These are phyloP conservation scores for Seriola dumerili DNA, from an alignment of 2,113 vertebrate genomes.

Conservation along the genomic window DNA sequence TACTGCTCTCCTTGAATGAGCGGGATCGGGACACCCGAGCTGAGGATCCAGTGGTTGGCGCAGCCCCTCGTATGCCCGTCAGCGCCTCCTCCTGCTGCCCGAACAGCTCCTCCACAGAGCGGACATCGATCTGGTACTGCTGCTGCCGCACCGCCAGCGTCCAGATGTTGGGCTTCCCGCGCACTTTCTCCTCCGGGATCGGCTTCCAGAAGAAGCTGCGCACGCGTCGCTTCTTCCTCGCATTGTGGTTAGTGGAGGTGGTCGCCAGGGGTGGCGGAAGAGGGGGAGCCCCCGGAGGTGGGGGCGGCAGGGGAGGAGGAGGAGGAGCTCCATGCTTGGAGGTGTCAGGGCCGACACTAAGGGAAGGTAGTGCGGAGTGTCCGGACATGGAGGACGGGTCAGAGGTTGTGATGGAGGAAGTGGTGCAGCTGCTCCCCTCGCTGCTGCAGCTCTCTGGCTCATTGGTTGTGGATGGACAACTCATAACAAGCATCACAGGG, in stretches of 20 bases:
- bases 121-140: conserved; percentile 93
- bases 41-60: conserved; percentile 5
- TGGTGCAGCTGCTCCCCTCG: conserved; percentile 80
- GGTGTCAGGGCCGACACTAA: conserved; percentile 61
- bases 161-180: conserved; percentile 97
- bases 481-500: conserved; percentile 94
- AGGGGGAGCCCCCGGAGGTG: conserved; percentile 80
- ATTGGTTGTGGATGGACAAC: conserved; percentile 88
- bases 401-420: conserved; percentile 78
- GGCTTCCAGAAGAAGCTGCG: conserved; percentile 99
- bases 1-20: conserved; percentile 90
- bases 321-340: conserved; percentile 48
- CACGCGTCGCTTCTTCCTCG: conserved; percentile 90
- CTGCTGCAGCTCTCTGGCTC: conserved; percentile 89
- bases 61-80: conserved; percentile 36
- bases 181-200: conserved; percentile 96
- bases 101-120: conserved; percentile 96
- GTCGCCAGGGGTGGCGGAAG: conserved; percentile 75
- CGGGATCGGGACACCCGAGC: conserved; percentile 75
- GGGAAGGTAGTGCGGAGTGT: conserved; percentile 38
- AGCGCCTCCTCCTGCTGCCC: conserved; percentile 91
- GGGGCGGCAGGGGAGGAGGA: conserved; percentile 64
- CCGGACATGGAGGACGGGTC: conserved; percentile 68
- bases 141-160: conserved; percentile 91
- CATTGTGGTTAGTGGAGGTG: conserved; percentile 78